Evolutionary conservation across 2,797 vertebrate species (phyloP).

Genomic region (Rachycentron canadum): DNA sequence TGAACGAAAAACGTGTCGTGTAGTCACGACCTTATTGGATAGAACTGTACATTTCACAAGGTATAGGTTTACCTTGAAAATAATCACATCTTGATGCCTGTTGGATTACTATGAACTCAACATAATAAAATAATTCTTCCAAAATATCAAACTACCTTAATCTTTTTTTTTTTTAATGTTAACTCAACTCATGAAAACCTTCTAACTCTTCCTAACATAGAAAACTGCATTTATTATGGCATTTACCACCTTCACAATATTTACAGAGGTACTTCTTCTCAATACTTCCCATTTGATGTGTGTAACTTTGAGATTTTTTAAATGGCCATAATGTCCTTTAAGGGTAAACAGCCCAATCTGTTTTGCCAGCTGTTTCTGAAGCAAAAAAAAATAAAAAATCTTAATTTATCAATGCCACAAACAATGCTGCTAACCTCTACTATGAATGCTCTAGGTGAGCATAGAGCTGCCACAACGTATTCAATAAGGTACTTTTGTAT

Average conservation of each 20-base stretch:
- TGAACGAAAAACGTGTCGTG: not conserved
- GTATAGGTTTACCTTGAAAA: constrained; percentile 27
- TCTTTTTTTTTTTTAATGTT: not conserved
- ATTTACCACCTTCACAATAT: not conserved
- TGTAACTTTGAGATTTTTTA: not conserved
- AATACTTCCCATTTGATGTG: not conserved
- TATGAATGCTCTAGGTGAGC: not conserved
- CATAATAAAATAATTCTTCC: constrained; percentile 9
- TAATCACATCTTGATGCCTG: constrained; percentile 4
- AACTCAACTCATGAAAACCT: not conserved
- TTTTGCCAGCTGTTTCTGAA: not conserved
- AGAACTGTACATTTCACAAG: constrained; percentile 10
- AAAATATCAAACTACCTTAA: not conserved
- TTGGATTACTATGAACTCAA: not conserved
- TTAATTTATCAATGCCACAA: constrained; percentile 13
- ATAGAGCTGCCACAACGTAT: not conserved
- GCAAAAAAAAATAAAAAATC: not conserved
- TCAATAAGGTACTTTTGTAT: not conserved
- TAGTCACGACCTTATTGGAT: not conserved
- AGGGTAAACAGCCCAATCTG: not conserved
- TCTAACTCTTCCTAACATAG: not conserved
- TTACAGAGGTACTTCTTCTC: not conserved
- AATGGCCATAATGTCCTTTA: not conserved
- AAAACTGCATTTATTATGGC: not conserved
- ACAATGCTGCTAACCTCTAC: constrained; percentile 17